Base-by-base conservation (phyloP, 1,140 invertebrate species). In the Drosophila bifasciata region DNA sequence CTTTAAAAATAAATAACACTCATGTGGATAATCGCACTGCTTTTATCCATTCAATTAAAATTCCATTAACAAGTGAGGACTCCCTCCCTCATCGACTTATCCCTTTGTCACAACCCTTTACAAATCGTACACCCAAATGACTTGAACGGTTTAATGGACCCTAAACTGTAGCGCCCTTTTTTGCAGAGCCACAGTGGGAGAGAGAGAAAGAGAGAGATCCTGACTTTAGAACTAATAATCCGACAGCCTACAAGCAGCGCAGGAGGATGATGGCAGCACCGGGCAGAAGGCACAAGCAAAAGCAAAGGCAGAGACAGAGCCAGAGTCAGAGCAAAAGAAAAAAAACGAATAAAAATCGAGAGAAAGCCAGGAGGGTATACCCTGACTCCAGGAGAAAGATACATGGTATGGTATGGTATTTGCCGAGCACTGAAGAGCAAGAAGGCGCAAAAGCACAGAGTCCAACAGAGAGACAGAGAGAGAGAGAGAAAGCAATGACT, bases 181-280 rank as follows among this genome's bases (percentile, higher is more conserved):
- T 49, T 32, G 25, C 71, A 48, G 61, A 36, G 32, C 11, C 32
- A 36, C 11, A 36, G 32, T 13, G 32, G 5, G 32, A 36, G 32
- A 32, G 28, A 28, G 28, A 8, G 8, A 28, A 5, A 1, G 32
- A 36, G 61, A 76, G 79, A 85, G 79, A 81, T 86, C 79, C 84
- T 88, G 83, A 88, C 83, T 88, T 88, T 88, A 88, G 83, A 88
- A 89, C 83, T 88, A 88, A 88, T 88, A 88, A 86, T 86, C 83
- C 79, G 84, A 72, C 83, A 89, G 83, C 83, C 84, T 88, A 88
- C 83, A 88, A 88, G 84, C 83, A 66, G 76, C 79, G 73, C 32
- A 36, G 32, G 32, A 36, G 11, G 32, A 36, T 36, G 32, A 36
- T 36, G 32, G 32, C 32, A 13, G 11, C 11, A 13, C 32, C 32